These are phyloP conservation scores for Galagoides demidoff DNA, from an alignment of 2,797 vertebrate species.

Conservation along the genomic window DNA sequence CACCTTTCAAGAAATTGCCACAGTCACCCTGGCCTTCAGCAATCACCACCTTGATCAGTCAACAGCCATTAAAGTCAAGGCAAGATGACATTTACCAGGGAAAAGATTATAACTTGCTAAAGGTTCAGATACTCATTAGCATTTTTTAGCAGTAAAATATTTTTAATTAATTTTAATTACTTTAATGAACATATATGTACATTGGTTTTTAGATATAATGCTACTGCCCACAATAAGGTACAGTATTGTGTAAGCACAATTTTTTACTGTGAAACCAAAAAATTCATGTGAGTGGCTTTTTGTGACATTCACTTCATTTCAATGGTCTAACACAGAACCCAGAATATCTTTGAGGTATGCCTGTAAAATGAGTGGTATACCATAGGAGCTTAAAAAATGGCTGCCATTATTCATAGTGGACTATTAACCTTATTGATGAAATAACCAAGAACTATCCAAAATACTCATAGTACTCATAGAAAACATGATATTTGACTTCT, in stretches of 20 bases:
- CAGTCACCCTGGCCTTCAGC: neutral
- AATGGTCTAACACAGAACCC: neutral
- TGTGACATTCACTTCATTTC: neutral
- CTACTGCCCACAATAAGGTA: neutral
- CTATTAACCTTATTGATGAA: constrained; percentile 32
- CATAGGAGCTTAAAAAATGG: neutral
- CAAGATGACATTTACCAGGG: neutral
- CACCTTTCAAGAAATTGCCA: neutral
- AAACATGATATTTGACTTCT: constrained; percentile 27
- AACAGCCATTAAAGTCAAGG: neutral
- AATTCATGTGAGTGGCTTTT: neutral
- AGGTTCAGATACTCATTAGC: neutral
- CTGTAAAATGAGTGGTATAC: neutral
- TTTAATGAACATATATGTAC: neutral
- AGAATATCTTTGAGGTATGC: neutral
- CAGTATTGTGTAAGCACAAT: neutral
- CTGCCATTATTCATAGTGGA: constrained; percentile 11
- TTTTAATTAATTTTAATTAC: neutral
- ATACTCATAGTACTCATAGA: neutral
- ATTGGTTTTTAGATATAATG: neutral
- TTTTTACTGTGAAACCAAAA: neutral
- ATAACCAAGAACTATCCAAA: neutral
- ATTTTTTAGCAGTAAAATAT: neutral
- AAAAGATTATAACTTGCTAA: neutral
- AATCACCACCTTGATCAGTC: neutral